A percentile compares a stretch with the other conserved stretches of the same genome.
Evolutionary conservation across 2,797 vertebrate genomes (phyloP).

Genomic region (Parotocinclus haroldoi): DNA sequence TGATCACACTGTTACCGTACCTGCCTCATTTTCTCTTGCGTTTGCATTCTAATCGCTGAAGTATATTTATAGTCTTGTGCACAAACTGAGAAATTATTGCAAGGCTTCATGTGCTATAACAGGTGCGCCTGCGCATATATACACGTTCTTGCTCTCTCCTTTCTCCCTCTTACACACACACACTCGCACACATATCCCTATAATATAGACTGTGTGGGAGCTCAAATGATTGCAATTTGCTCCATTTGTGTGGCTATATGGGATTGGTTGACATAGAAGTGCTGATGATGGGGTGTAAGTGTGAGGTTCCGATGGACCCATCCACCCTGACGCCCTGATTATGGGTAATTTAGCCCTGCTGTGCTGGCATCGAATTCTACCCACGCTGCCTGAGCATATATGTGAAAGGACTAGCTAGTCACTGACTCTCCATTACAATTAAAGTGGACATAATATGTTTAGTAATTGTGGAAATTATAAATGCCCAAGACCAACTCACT

Average conservation of each 20-base stretch:
- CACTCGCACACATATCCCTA: slow-evolving; percentile 38
- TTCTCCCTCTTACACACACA: slow-evolving; percentile 28
- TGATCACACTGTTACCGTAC: not conserved
- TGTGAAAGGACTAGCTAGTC: slow-evolving; percentile 30
- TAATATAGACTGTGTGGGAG: slow-evolving; percentile 48
- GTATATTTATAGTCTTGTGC: slow-evolving; percentile 31
- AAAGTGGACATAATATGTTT: slow-evolving; percentile 33
- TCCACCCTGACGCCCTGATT: slow-evolving; percentile 54
- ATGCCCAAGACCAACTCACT: slow-evolving; percentile 33
- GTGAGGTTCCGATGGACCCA: slow-evolving; percentile 53
- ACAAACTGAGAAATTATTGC: slow-evolving; percentile 29
- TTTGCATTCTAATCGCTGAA: slow-evolving; percentile 1
- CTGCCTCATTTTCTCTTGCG: not conserved
- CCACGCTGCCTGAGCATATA: slow-evolving; percentile 42
- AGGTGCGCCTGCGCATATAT: slow-evolving; percentile 24
- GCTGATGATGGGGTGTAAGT: slow-evolving; percentile 53
- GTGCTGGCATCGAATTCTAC: slow-evolving; percentile 49
- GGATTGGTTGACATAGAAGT: slow-evolving; percentile 52
- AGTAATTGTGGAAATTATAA: slow-evolving; percentile 39
- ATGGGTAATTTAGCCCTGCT: slow-evolving; percentile 55
- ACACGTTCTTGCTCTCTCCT: slow-evolving; percentile 32
- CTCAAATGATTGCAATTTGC: slow-evolving; percentile 52
- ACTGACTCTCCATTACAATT: slow-evolving; percentile 26
- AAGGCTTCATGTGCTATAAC: slow-evolving; percentile 25
- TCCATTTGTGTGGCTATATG: slow-evolving; percentile 45